Evolutionary conservation across 2,113 vertebrate species (phyloP).

Genomic region (Catharus minimus): DNA sequence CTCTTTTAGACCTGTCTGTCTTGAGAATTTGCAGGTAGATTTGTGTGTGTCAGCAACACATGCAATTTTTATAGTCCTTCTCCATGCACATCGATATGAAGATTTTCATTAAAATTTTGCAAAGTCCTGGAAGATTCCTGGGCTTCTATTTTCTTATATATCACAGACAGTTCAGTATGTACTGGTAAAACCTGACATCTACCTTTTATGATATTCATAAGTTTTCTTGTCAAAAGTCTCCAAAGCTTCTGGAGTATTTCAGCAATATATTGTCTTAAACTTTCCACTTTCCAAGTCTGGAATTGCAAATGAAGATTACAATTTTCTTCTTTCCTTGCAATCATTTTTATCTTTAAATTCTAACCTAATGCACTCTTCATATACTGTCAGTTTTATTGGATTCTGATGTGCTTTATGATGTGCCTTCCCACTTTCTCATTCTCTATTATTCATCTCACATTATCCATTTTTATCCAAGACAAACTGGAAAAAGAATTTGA

Average conservation of each 20-base stretch:
- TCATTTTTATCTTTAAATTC: constrained; percentile 3
- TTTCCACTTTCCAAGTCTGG: background rate
- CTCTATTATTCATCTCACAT: background rate
- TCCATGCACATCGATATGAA: background rate
- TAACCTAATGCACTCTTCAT: background rate
- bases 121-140: background rate
- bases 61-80: background rate
- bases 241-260: background rate
- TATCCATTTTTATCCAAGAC: background rate
- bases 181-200: background rate
- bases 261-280: background rate
- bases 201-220: background rate
- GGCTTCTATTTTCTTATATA: background rate
- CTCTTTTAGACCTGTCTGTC: background rate
- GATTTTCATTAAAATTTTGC: background rate
- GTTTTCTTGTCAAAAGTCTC: background rate
- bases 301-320: background rate
- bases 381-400: background rate
- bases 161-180: background rate
- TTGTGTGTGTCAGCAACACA: background rate
- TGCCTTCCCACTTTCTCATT: background rate
- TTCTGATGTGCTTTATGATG: background rate
- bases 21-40: background rate
- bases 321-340: background rate
- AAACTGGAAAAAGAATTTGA: background rate